Conservation (phyloP, 1,140 invertebrate species). For the Lasioglossum albipes region DNA sequence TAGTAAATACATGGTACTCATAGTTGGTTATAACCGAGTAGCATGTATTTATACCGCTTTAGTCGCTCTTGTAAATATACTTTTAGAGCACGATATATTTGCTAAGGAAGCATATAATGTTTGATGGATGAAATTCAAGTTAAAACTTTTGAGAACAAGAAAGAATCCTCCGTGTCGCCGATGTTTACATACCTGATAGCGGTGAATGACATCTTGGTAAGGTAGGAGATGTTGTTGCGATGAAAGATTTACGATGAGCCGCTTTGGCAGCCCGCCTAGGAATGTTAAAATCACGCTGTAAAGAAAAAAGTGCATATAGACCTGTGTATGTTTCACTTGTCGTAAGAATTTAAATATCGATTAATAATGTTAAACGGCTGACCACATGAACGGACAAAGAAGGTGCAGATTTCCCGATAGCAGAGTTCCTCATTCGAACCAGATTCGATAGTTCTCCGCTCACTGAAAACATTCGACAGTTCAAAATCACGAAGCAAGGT, state of each 20-base stretch:
- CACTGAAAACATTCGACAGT: constrained; percentile 65
- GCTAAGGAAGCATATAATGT: constrained; percentile 42
- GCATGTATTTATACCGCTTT: constrained; percentile 17
- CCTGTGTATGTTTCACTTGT: not conserved
- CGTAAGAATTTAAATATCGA: constrained; percentile 14
- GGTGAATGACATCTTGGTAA: constrained; percentile 91
- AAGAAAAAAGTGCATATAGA: constrained; percentile 57
- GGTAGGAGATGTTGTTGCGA: constrained; percentile 86
- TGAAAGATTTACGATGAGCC: constrained; percentile 85
- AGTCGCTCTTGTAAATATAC: not conserved
- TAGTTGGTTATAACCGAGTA: not conserved
- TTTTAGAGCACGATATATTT: constrained; percentile 33
- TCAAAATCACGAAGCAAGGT: not conserved
- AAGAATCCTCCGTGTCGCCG: not conserved
- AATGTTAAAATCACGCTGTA: constrained; percentile 81
- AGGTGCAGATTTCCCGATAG: constrained; percentile 95
- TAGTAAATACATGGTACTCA: constrained; percentile 4
- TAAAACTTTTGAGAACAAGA: not conserved
- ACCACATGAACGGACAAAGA: constrained; percentile 91
- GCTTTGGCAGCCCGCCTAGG: constrained; percentile 80
- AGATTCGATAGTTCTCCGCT: constrained; percentile 86
- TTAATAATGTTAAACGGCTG: constrained; percentile 71
- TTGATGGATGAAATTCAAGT: not conserved
- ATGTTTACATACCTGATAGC: constrained; percentile 80
- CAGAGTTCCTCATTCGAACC: constrained; percentile 91